A percentile compares a stretch with the other conserved stretches of the same genome.
These are phyloP conservation scores for Eleginops maclovinus DNA, from an alignment of 2,113 vertebrate species.

Conservation along the genomic window DNA sequence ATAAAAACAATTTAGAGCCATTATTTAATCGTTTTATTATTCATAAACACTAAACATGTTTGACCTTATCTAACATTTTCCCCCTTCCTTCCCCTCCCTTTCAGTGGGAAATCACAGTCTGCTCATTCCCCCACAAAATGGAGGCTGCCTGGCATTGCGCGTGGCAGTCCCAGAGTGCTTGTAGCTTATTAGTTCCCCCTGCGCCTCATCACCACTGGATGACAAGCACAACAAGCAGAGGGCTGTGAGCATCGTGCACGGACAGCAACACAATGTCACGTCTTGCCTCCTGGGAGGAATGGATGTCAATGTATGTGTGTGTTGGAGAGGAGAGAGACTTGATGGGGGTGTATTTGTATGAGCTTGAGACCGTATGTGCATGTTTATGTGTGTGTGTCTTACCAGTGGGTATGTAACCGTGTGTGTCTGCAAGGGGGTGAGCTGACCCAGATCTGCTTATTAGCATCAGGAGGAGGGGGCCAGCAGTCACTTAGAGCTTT, in stretches of 20 bases:
- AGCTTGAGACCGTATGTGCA: conserved; percentile 28
- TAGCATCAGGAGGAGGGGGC: conserved; percentile 75
- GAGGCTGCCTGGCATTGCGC: conserved; percentile 62
- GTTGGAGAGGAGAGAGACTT: conserved; percentile 9
- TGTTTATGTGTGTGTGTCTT: conserved; percentile 38
- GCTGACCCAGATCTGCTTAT: conserved; percentile 84
- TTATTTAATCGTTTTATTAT: neutral
- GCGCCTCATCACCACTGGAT: conserved; percentile 57
- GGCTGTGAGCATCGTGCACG: conserved; percentile 45
- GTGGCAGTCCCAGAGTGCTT: conserved; percentile 61
- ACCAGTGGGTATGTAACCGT: conserved; percentile 42
- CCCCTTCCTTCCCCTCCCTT: neutral
- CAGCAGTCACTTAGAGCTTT: conserved; percentile 79
- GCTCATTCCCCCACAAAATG: conserved; percentile 76
- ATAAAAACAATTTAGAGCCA: neutral
- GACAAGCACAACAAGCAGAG: conserved; percentile 71
- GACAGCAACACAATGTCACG: conserved; percentile 68
- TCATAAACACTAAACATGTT: conserved; percentile 6
- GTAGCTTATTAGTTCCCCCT: conserved; percentile 60
- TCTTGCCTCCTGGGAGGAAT: conserved; percentile 61
- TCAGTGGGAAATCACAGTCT: conserved; percentile 37
- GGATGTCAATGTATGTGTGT: conserved; percentile 23
- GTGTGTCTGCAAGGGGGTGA: conserved; percentile 61
- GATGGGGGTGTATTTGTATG: conserved; percentile 25
- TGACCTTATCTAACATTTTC: neutral